A percentile compares a stretch with the other conserved stretches of the same genome.
These are phyloP conservation scores for Tautogolabrus adspersus DNA, from an alignment of 2,113 vertebrate species.

Conservation along the genomic window DNA sequence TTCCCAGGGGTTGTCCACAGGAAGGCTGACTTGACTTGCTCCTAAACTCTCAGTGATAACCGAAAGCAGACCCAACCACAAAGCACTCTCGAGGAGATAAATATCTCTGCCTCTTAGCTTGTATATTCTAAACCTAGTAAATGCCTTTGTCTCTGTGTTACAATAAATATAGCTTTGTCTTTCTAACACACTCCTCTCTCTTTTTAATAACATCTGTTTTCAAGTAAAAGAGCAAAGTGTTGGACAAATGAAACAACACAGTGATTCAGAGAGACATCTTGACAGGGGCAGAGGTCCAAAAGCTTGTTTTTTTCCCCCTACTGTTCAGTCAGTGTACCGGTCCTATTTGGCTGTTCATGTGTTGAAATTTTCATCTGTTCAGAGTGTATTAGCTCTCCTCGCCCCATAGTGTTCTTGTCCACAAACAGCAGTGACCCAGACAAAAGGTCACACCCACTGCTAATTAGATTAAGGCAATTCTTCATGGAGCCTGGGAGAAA, in stretches of 20 bases:
- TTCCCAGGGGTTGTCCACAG: slow-evolving; percentile 38
- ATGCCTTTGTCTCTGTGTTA: slow-evolving; percentile 23
- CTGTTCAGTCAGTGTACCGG: not conserved
- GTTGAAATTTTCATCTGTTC: slow-evolving; percentile 3
- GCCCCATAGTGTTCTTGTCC: slow-evolving; percentile 53
- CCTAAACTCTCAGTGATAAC: slow-evolving; percentile 54
- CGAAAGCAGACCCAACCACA: slow-evolving; percentile 63
- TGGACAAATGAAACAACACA: slow-evolving; percentile 22
- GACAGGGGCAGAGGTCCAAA: slow-evolving; percentile 14
- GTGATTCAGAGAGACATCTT: slow-evolving; percentile 12
- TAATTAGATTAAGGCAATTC: slow-evolving; percentile 72
- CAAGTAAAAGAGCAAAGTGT: slow-evolving; percentile 11
- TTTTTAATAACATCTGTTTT: not conserved
- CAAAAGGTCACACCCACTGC: slow-evolving; percentile 63
- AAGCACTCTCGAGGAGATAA: slow-evolving; percentile 31
- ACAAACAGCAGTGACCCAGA: slow-evolving; percentile 59
- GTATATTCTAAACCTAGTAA: slow-evolving; percentile 19
- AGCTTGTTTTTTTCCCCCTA: slow-evolving; percentile 4
- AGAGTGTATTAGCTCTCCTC: slow-evolving; percentile 36
- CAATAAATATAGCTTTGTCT: not conserved
- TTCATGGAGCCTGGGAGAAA: slow-evolving; percentile 27
- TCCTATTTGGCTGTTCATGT: slow-evolving; percentile 9
- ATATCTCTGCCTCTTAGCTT: slow-evolving; percentile 28
- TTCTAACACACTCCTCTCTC: not conserved
- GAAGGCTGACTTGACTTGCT: slow-evolving; percentile 37